Base-by-base conservation (phyloP, 64 coral and sea anemone genomes). In the Pocillopora verrucosa region DNA sequence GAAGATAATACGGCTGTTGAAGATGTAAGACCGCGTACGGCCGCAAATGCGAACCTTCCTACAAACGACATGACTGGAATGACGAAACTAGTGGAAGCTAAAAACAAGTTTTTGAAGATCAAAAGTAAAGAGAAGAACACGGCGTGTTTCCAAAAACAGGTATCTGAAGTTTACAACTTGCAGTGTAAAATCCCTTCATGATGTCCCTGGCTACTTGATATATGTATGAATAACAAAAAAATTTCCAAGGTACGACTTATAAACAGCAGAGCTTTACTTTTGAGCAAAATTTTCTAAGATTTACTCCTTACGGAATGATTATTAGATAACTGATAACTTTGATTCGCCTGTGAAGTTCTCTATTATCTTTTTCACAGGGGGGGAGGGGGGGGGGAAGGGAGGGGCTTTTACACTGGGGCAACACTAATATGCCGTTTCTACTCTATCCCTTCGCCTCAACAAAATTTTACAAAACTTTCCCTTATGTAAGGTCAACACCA, bases 21-120 rank as follows among this genome's bases (percentile, higher is more conserved):
- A 78, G 82, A 92, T 61, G 36, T 65, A 0, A 92, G 77, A 38
- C 75, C 75, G 19, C 75, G 91, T 35, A 84, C 81, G 64, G 86
- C 79, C 11, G 75, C 62, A 13, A 77, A 92, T 65, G 92, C 84
- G 0, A 79, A 94, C 37, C 36, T 79, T n/a, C 51, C 80, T 89
- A 87, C 88, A 11, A 92, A 89, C 26, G 91, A 94, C 36, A 92
- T 98, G 57, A 90, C 87, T 14, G 96, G 96, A 9, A 45, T 98
- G 60, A 90, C 96, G 13, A 94, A 89, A 78, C n/a, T 98, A 26
- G 88, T 94, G 87, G 96, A 98, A 92, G 96, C 96, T 1, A 98
- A 98, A 72, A 92, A 89, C 69, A 94, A 87, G 75, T 98, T 98
- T 82, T 77, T 98, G 59, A 98, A 98, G 69, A 98, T 89, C 83